phyloP scores from a whole-genome alignment of 1,140 invertebrate genomes.

The Nasonia longicornis region DNA sequence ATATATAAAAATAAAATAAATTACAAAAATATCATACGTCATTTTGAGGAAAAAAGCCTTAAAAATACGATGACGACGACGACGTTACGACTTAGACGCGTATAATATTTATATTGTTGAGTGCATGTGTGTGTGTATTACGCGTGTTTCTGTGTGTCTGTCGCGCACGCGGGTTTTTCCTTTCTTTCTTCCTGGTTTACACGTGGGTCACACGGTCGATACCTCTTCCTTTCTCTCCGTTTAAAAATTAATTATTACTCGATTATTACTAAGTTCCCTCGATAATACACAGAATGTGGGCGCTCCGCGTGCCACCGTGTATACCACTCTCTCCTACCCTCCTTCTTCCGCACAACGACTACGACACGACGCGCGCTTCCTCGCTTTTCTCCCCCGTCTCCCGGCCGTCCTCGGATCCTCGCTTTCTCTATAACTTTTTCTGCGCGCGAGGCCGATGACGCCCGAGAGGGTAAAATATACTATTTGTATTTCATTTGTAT shows the following conservation, averaged over 20 bases:
- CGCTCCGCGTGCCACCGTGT: slow-evolving; percentile 34
- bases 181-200: neutral
- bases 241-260: slow-evolving; percentile 56
- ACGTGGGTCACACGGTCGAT: slow-evolving; percentile 35
- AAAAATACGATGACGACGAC: slow-evolving; percentile 45
- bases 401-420: slow-evolving; percentile 7
- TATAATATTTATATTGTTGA: slow-evolving; percentile 28
- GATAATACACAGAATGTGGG: slow-evolving; percentile 48
- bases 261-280: slow-evolving; percentile 55
- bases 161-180: slow-evolving; percentile 19
- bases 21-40: slow-evolving; percentile 50
- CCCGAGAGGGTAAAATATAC: neutral
- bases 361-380: slow-evolving; percentile 36
- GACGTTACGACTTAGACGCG: slow-evolving; percentile 37
- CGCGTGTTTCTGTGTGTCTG: neutral
- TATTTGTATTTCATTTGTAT: neutral
- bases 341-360: too few relatives aligned
- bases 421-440: slow-evolving; percentile 45
- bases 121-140: slow-evolving; percentile 23
- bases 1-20: slow-evolving; percentile 49
- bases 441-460: slow-evolving; percentile 3
- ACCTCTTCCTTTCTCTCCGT: slow-evolving; percentile 4
- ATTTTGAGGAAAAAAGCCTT: slow-evolving; percentile 50
- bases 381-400: neutral
- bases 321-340: slow-evolving; percentile 23